Evolutionary conservation across 2,888 invertebrate genomes (phyloP).

Genomic region (Conops quadrifasciatus): DNA sequence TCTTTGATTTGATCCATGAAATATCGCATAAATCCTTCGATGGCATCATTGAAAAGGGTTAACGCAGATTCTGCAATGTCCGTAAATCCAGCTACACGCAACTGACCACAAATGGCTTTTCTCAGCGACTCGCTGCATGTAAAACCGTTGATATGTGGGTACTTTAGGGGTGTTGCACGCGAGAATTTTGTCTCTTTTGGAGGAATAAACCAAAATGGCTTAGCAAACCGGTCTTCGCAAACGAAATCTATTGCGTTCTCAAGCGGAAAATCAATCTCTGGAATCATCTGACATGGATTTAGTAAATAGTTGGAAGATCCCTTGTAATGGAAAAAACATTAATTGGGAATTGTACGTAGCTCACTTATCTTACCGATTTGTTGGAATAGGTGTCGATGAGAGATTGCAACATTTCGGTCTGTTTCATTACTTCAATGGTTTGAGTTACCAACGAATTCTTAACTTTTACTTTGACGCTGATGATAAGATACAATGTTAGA

Average conservation of each 20-base stretch:
- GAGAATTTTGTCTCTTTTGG: slow-evolving; percentile 58
- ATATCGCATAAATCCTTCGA: slow-evolving; percentile 59
- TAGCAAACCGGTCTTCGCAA: slow-evolving; percentile 58
- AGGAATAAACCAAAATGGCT: slow-evolving; percentile 63
- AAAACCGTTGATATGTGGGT: slow-evolving; percentile 52
- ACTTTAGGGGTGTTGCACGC: slow-evolving; percentile 53
- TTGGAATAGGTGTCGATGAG: slow-evolving; percentile 63
- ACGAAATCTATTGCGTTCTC: slow-evolving; percentile 61
- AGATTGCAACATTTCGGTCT: slow-evolving; percentile 63
- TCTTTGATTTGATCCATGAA: slow-evolving; percentile 53
- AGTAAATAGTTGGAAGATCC: slow-evolving; percentile 60
- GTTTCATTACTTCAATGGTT: slow-evolving; percentile 65
- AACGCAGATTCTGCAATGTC: slow-evolving; percentile 60
- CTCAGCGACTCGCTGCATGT: slow-evolving; percentile 55
- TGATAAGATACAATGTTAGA: not conserved
- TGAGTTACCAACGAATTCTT: slow-evolving; percentile 62
- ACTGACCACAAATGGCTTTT: slow-evolving; percentile 61
- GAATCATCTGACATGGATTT: slow-evolving; percentile 64
- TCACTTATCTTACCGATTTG: slow-evolving; percentile 55
- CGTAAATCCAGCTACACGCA: slow-evolving; percentile 62
- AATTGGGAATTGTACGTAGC: no score
- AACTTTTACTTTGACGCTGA: slow-evolving; percentile 54
- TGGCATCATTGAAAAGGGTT: slow-evolving; percentile 58
- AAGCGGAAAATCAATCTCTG: slow-evolving; percentile 62
- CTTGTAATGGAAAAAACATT: slow-evolving; percentile 45